Evolutionary conservation across 2,888 invertebrate genomes (phyloP).

Genomic region (Morinoia aosen): DNA sequence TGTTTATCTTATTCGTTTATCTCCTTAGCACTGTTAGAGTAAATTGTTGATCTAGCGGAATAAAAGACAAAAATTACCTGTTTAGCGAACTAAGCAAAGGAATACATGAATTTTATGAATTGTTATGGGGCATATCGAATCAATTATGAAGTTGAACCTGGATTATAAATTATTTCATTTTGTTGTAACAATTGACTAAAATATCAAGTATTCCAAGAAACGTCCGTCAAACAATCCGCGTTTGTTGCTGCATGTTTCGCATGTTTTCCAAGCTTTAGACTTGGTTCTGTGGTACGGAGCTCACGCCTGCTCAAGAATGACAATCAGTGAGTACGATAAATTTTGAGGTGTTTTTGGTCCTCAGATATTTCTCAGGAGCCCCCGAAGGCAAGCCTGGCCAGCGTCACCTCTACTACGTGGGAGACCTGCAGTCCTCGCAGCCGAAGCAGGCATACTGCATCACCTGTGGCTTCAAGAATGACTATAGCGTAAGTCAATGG

Average conservation of each 20-base stretch:
- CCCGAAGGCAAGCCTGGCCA: conserved; percentile 82
- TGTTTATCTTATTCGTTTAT: too few species aligned
- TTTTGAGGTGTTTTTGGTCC: conserved; percentile 54
- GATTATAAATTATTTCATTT: too few species aligned
- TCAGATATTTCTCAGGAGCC: conserved; percentile 89
- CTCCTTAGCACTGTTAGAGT: too few species aligned
- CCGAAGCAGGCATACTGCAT: conserved; percentile 78
- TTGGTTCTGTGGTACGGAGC: too few species aligned
- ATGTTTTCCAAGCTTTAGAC: too few species aligned
- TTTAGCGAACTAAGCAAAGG: too few species aligned
- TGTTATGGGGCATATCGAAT: too few species aligned
- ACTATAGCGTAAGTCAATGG: conserved; percentile 59
- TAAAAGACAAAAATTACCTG: too few species aligned
- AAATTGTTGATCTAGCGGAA: too few species aligned
- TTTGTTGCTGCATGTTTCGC: neutral
- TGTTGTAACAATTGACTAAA: too few species aligned
- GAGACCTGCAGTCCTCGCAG: conserved; percentile 70
- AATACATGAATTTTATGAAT: too few species aligned
- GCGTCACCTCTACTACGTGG: conserved; percentile 85
- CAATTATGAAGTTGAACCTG: too few species aligned
- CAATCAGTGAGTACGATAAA: neutral
- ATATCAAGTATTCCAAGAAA: neutral
- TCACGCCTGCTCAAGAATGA: neutral
- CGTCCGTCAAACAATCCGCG: neutral
- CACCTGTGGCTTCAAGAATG: conserved; percentile 79